Base-by-base conservation (phyloP, 2,113 vertebrate species). In the Podiceps cristatus region DNA sequence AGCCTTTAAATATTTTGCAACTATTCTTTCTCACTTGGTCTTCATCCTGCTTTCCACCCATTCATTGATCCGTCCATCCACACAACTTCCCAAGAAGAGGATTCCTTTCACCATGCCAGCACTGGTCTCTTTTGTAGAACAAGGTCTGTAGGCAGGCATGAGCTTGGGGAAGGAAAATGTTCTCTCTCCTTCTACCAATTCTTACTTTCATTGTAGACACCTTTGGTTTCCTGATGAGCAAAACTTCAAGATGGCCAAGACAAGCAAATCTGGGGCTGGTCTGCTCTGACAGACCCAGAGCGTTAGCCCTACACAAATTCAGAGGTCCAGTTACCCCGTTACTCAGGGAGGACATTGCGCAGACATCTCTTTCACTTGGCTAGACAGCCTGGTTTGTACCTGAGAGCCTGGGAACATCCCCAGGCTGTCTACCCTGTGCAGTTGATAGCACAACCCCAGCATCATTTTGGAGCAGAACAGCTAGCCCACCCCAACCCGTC, bases 311-410 rank as follows among this genome's bases (percentile, higher is more conserved):
- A 15, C 33, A 64, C 22, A 45, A 49, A 33, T 69, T 90, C 63
- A 60, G 25, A 49, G 23, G 22, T 2, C 10, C 18, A 2, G 14
- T 60, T 90, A 58, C 13, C 16, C 5, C 17, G 2, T 42, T 33
- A 24, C 15, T 59, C 18, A 14, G 25, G 20, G 13, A 69, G 5
- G 18, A 80, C 22, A 18, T 25, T 31, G 37, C 18, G 17, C 31
- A 68, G 27, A 7, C 1, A 0, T 9, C 2, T 1, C 25, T 79
- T 79, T 27, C 53, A 22, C 22, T 73, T 18, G 27, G 18, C 18
- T 42, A 44, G 28, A 45, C 18, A 84, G 44, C 24, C 62, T 50
- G 40, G 25, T 55, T 76, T 59, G 31, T 68, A 31, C 25, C 82
- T 37, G 56, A 47, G 29, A 56, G 35, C 58, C 58, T 56, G 68